A percentile compares a stretch with the other conserved stretches of the same genome.
These are phyloP conservation scores for Sturnus vulgaris DNA, from an alignment of 2,113 vertebrate genomes.

Conservation along the genomic window DNA sequence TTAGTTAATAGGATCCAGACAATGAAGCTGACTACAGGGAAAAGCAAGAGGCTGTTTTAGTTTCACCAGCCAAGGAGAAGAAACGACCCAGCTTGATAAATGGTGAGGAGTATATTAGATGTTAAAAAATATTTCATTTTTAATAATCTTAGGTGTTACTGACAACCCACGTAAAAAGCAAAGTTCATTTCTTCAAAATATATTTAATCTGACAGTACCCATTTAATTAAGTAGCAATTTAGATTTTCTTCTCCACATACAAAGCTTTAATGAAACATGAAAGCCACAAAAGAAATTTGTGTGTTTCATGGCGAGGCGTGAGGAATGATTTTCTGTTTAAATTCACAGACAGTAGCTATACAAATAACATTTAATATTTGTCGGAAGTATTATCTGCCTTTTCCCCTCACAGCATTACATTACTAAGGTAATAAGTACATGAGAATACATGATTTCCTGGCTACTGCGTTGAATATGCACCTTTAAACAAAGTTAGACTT, in stretches of 20 bases:
- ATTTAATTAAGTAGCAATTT: constrained; percentile 60
- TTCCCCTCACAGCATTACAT: constrained; percentile 45
- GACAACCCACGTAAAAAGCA: constrained; percentile 44
- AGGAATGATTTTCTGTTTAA: constrained; percentile 51
- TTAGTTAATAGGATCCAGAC: constrained; percentile 48
- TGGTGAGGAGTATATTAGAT: constrained; percentile 30
- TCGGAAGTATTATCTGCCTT: constrained; percentile 57
- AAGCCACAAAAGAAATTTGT: constrained; percentile 42
- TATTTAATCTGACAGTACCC: constrained; percentile 50
- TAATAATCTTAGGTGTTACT: constrained; percentile 54
- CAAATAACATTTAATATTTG: constrained; percentile 66
- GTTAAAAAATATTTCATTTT: constrained; percentile 46
- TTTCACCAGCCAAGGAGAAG: constrained; percentile 6
- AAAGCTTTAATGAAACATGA: constrained; percentile 57
- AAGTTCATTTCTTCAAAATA: constrained; percentile 55
- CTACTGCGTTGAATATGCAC: constrained; percentile 50
- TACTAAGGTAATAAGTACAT: constrained; percentile 54
- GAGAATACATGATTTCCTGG: constrained; percentile 58
- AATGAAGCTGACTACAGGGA: constrained; percentile 8
- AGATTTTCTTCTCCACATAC: constrained; percentile 38
- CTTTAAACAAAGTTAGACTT: constrained; percentile 65
- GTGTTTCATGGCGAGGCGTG: constrained; percentile 31
- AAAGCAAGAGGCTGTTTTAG: constrained; percentile 2
- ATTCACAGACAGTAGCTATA: constrained; percentile 44
- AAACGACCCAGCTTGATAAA: constrained; percentile 38